phyloP scores from a whole-genome alignment of 1,140 invertebrate species.

The Brachionus asplanchnoidis region DNA sequence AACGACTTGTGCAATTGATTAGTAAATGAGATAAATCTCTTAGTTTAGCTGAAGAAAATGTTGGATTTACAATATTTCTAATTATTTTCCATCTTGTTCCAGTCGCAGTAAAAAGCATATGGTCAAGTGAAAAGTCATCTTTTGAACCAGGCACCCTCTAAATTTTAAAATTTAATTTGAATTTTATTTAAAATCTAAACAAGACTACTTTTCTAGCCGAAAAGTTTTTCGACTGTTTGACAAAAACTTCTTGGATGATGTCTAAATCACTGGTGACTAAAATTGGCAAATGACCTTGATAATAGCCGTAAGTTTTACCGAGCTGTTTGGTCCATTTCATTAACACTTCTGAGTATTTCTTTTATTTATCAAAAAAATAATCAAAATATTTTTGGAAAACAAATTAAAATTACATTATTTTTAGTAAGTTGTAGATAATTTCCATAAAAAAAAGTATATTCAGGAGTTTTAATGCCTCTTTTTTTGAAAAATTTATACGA shows the following conservation, averaged over 20 bases:
- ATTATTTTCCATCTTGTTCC: conserved; percentile 60
- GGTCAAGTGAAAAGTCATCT: not conserved
- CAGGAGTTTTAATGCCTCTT: not conserved
- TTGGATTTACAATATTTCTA: conserved; percentile 61
- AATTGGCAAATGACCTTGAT: conserved; percentile 53
- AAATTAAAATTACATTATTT: conserved; percentile 22
- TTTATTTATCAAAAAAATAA: not conserved
- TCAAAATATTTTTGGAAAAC: not conserved
- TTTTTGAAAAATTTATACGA: not conserved
- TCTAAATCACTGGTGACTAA: conserved; percentile 56
- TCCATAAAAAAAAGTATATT: conserved; percentile 4
- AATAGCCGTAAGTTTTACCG: conserved; percentile 57
- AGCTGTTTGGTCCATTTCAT: conserved; percentile 52
- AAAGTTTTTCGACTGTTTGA: conserved; percentile 58
- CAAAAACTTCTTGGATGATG: conserved; percentile 55
- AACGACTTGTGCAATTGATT: conserved; percentile 47
- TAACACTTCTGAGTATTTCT: conserved; percentile 24
- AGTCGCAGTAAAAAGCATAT: conserved; percentile 47
- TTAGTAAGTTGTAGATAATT: not conserved
- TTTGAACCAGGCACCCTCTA: not conserved
- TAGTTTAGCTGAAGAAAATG: conserved; percentile 63
- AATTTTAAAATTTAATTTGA: not conserved
- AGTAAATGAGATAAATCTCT: conserved; percentile 54
- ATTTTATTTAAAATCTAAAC: not conserved
- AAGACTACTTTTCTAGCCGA: conserved; percentile 53